Evolutionary conservation across 2,113 vertebrate genomes (phyloP).

Genomic region (Rousettus leschenaultii): DNA sequence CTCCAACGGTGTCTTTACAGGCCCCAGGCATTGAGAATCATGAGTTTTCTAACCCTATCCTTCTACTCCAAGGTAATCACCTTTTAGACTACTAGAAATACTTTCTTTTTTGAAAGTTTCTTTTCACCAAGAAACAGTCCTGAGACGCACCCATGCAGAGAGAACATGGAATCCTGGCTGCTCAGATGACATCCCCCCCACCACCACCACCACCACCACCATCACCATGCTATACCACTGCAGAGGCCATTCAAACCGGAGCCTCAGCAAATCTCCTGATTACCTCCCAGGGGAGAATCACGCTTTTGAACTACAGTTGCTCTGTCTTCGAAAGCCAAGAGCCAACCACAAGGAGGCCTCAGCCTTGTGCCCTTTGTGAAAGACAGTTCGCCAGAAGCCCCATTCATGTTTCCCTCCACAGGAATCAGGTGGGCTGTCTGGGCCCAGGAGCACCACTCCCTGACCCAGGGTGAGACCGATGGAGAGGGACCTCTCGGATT

Average conservation of each 20-base stretch:
- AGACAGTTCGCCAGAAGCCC: neutral
- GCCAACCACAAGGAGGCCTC: neutral
- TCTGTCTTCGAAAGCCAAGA: neutral
- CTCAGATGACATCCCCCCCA: fast-evolving
- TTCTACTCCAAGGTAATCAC: neutral
- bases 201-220: too few species aligned
- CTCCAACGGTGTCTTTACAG: neutral
- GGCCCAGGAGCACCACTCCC: neutral
- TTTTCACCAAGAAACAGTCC: neutral
- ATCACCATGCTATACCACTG: neutral
- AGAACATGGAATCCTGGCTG: neutral
- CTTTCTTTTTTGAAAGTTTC: neutral
- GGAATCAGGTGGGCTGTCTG: neutral
- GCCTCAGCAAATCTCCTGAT: neutral
- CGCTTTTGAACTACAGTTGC: too few species aligned
- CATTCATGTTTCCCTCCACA: neutral
- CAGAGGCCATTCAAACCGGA: neutral
- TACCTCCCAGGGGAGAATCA: neutral
- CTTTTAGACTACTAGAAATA: neutral
- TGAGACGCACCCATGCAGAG: neutral
- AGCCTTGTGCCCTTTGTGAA: neutral
- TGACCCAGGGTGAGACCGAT: too few species aligned
- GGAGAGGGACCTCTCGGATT: neutral
- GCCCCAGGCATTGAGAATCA: neutral
- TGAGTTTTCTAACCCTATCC: neutral